Evolutionary conservation across 2,888 invertebrate genomes (phyloP).

Genomic region (Drosophila lacicola): DNA sequence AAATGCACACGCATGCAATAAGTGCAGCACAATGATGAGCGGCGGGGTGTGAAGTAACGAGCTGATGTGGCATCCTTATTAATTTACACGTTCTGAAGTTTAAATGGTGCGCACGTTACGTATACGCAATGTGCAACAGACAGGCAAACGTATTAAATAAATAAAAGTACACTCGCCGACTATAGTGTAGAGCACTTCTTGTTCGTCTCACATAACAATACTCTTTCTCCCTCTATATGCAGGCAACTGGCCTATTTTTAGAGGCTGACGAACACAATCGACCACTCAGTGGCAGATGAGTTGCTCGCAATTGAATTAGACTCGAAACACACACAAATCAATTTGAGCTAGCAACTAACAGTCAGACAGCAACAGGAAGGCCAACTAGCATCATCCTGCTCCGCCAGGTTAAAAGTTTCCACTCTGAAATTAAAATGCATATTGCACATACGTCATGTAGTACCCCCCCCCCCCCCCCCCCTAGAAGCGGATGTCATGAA

Average conservation of each 20-base stretch:
- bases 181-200: neutral
- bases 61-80: constrained; percentile 31
- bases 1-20: constrained; percentile 67
- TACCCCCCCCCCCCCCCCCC: neutral
- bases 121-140: constrained; percentile 48
- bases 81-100: constrained; percentile 70
- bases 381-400: constrained; percentile 29
- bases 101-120: constrained; percentile 55
- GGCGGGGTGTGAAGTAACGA: neutral
- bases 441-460: constrained; percentile 62
- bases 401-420: constrained; percentile 26
- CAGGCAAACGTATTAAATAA: neutral
- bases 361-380: constrained; percentile 16
- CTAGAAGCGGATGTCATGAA: constrained; percentile 44
- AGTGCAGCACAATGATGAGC: constrained; percentile 8
- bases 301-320: constrained; percentile 66
- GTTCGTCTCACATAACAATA: constrained; percentile 11
- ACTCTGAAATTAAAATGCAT: constrained; percentile 52
- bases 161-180: neutral
- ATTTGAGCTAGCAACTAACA: constrained; percentile 39
- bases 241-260: constrained; percentile 50
- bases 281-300: constrained; percentile 2
- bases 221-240: neutral
- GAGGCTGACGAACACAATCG: constrained; percentile 15
- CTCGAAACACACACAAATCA: constrained; percentile 64